Base-by-base conservation (phyloP, 2,888 invertebrate species). In the Tinea trinotella region DNA sequence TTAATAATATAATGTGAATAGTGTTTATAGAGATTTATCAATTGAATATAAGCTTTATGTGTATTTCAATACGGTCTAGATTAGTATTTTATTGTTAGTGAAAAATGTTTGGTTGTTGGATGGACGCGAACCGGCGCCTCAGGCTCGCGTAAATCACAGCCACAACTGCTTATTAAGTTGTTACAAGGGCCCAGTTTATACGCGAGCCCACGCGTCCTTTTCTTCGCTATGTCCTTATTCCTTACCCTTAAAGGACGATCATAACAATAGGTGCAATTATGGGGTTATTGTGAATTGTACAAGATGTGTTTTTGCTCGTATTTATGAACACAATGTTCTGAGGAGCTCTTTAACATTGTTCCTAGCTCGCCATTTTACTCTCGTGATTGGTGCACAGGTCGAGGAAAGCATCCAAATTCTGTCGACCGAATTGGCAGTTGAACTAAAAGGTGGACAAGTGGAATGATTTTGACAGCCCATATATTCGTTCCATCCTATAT, bases 151-250 rank as follows among this genome's bases (percentile, higher is more conserved):
- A 83, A 83, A 85, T 85, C 84, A 83, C 76, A 10, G 12, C 64
- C 68, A 61, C 74, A 82, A 75, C 82, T 74, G 73, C 84, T 82
- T 85, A 85, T 85, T 85, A 85, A 80, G 85, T 82, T 81, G 85
- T 85, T 82, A 76, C 64, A 76, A 66, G 74, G 71, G 77, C 74
- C 79, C 73, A 76, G 74, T 74, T 71, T 68, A 15, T 13, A 18
- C n/a, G 70, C 64, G 40, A 64, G 75, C 80, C 82, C 79, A 83
- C 84, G 83, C 85, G 79, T 71, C 66, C 59, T 64, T 63, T 64
- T 64, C 67, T 63, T 64, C 68, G 61, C 61, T 74, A 61, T 67
- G 74, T 75, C 73, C 72, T 69, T 78, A 77, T 81, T 75, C 73
- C 72, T 70, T 77, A 77, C 81, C 83, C 40, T 40, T 40, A 40